Percentiles rank a stretch among this genome's conserved stretches.
These are phyloP conservation scores for Vimba vimba DNA, from an alignment of 2,113 vertebrate species.

Conservation along the genomic window DNA sequence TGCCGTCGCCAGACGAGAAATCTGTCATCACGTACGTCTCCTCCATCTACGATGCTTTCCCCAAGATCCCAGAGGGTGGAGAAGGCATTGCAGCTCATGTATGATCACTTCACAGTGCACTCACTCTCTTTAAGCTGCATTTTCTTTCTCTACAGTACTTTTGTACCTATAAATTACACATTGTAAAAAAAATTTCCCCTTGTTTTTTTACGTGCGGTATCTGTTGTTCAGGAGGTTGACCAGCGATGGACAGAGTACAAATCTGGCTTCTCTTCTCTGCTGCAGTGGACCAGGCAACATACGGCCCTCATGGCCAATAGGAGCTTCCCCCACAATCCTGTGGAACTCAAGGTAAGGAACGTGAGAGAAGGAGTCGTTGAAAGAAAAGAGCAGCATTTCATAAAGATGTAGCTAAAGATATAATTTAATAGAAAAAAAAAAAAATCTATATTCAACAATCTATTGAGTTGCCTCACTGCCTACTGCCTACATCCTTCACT, in stretches of 20 bases:
- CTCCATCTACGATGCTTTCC: slow-evolving; percentile 99
- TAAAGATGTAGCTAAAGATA: no score
- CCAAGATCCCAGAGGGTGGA: slow-evolving; percentile 96
- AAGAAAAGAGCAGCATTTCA: neutral
- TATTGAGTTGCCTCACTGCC: no score
- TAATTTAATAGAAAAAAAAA: no score
- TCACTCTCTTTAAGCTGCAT: neutral
- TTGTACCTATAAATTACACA: no score
- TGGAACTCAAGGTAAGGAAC: slow-evolving; percentile 90
- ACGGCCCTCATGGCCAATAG: slow-evolving; percentile 92
- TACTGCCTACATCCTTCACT: no score
- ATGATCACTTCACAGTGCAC: slow-evolving; percentile 58
- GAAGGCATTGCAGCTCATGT: slow-evolving; percentile 92
- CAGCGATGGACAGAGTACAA: slow-evolving; percentile 94
- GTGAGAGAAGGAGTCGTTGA: neutral
- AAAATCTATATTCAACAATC: no score
- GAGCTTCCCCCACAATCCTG: slow-evolving; percentile 96
- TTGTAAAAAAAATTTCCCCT: neutral
- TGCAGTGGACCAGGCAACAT: slow-evolving; percentile 96
- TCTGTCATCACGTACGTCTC: slow-evolving; percentile 98
- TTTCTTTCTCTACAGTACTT: neutral
- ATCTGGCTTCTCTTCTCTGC: slow-evolving; percentile 85
- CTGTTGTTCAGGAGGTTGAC: slow-evolving; percentile 87
- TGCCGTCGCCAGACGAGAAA: slow-evolving; percentile 95
- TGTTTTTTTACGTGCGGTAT: neutral